A percentile compares a stretch with the other conserved stretches of the same genome.
Evolutionary conservation across 1,140 invertebrate genomes (phyloP).

Genomic region (Trichoplusia ni): DNA sequence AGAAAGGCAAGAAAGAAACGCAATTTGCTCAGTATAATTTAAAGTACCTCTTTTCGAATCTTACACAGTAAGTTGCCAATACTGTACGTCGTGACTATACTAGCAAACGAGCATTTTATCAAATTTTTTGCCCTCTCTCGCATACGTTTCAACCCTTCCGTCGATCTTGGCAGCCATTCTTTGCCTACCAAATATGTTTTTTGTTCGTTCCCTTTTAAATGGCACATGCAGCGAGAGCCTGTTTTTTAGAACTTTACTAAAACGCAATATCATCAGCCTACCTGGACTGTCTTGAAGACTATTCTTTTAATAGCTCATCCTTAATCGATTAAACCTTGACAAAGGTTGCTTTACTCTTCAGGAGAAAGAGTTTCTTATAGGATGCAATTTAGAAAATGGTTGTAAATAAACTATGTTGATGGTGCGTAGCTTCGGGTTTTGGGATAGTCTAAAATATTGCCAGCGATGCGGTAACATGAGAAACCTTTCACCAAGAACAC

Average conservation of each 20-base stretch:
- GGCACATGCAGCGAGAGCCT: constrained; percentile 76
- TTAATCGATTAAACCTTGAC: constrained; percentile 68
- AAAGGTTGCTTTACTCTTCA: neutral
- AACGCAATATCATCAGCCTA: constrained; percentile 78
- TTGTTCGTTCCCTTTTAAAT: constrained; percentile 77
- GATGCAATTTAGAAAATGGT: neutral
- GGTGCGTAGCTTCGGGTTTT: neutral
- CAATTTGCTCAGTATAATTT: too few species aligned
- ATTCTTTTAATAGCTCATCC: constrained; percentile 71
- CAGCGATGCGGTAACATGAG: constrained; percentile 2
- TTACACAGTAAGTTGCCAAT: neutral
- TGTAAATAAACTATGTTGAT: neutral
- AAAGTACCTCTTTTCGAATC: too few species aligned
- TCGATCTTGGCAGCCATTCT: constrained; percentile 70
- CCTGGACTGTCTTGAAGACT: constrained; percentile 66
- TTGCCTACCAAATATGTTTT: constrained; percentile 72
- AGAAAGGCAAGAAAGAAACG: too few species aligned
- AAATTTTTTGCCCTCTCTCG: constrained; percentile 68
- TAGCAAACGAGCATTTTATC: constrained; percentile 60
- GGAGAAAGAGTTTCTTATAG: neutral
- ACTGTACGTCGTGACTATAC: constrained; percentile 32
- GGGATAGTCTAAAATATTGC: constrained; percentile 18
- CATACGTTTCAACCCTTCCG: constrained; percentile 76
- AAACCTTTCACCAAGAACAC: constrained; percentile 17
- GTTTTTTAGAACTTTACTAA: constrained; percentile 73